These are phyloP conservation scores for Catocala nupta DNA, from an alignment of 2,888 invertebrate genomes.

Conservation along the genomic window DNA sequence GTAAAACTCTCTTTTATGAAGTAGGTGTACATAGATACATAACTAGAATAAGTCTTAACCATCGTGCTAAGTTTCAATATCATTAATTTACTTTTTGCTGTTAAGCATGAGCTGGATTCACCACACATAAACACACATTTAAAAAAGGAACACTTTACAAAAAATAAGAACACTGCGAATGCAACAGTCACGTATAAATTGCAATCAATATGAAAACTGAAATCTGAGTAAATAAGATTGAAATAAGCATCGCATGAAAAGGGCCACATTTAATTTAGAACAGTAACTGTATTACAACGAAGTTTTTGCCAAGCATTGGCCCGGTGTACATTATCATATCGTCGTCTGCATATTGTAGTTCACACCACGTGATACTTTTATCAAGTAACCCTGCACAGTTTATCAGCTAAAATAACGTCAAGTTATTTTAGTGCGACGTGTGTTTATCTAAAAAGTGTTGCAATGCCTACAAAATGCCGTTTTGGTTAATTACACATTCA, in stretches of 20 bases:
- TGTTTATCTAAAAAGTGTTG: slow-evolving; percentile 62
- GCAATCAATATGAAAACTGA: background rate
- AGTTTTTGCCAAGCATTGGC: slow-evolving; percentile 3
- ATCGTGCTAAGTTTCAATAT: too few relatives aligned
- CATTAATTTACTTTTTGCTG: too few relatives aligned
- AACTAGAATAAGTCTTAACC: too few relatives aligned
- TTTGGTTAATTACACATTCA: slow-evolving; percentile 71
- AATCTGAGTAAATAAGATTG: background rate
- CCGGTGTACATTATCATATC: background rate
- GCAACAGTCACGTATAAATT: too few relatives aligned
- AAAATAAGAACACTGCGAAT: too few relatives aligned
- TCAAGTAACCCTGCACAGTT: slow-evolving; percentile 24
- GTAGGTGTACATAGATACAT: too few relatives aligned
- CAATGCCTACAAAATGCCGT: slow-evolving; percentile 68
- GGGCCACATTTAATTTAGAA: slow-evolving; percentile 4
- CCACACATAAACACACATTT: too few relatives aligned
- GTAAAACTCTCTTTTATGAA: too few relatives aligned
- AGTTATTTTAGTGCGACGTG: slow-evolving; percentile 58
- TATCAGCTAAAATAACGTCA: slow-evolving; percentile 36
- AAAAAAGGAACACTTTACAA: too few relatives aligned
- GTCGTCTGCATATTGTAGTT: slow-evolving; percentile 1
- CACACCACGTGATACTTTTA: slow-evolving; percentile 16
- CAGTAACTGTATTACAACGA: background rate
- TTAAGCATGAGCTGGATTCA: too few relatives aligned
- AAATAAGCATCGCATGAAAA: background rate